phyloP scores from a whole-genome alignment of 2,888 invertebrate genomes.

The Scelioninae gen. 1 region DNA sequence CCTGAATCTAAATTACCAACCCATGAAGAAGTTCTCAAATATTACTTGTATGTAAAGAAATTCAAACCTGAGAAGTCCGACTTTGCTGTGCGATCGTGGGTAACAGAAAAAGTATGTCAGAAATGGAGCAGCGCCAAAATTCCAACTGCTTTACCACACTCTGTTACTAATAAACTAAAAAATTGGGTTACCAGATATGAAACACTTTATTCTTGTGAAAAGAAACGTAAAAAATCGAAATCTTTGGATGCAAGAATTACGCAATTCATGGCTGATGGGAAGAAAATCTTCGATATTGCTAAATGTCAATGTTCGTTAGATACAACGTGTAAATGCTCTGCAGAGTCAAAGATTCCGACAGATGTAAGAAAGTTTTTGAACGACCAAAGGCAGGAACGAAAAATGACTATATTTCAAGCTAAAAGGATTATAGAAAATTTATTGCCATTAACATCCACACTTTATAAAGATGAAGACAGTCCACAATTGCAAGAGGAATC shows the following conservation, averaged over 20 bases:
- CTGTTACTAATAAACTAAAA: too few species aligned
- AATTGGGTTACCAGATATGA: too few species aligned
- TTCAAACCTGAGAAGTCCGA: slow-evolving; percentile 2
- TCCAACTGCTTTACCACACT: too few species aligned
- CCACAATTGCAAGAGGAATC: neutral
- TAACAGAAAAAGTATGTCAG: too few species aligned
- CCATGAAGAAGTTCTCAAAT: slow-evolving; percentile 19
- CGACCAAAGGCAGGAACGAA: slow-evolving; percentile 29
- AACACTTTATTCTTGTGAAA: too few species aligned
- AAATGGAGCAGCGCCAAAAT: too few species aligned
- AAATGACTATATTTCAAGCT: slow-evolving; percentile 30
- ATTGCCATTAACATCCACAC: slow-evolving; percentile 1
- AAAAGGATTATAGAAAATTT: slow-evolving; percentile 1
- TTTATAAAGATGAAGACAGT: slow-evolving; percentile 13
- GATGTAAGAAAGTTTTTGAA: slow-evolving; percentile 21
- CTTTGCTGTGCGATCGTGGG: slow-evolving; percentile 6
- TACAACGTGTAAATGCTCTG: neutral
- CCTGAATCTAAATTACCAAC: slow-evolving; percentile 27
- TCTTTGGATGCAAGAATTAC: slow-evolving; percentile 12
- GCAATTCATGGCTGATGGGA: slow-evolving; percentile 20
- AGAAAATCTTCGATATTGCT: slow-evolving; percentile 37
- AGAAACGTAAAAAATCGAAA: slow-evolving; percentile 1
- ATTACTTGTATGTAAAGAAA: slow-evolving; percentile 35
- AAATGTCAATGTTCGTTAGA: slow-evolving; percentile 25
- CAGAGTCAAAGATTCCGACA: slow-evolving; percentile 21